Conservation (phyloP, 2,113 vertebrate genomes). For the Trichomycterus rosablanca region DNA sequence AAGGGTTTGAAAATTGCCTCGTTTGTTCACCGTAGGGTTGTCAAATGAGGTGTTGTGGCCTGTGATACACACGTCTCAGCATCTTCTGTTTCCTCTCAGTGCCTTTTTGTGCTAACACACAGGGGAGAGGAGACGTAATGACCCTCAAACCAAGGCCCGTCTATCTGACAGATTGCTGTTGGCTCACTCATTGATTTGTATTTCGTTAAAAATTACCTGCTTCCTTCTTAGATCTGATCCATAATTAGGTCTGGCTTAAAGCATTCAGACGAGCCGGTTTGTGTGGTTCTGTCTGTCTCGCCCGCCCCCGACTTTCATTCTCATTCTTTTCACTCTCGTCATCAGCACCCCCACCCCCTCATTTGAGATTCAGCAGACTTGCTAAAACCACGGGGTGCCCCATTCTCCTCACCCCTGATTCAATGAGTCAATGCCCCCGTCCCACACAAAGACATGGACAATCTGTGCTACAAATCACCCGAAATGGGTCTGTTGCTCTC, state of each 20-base stretch:
- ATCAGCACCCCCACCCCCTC: conserved; percentile 70
- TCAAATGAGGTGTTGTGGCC: conserved; percentile 70
- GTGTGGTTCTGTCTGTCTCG: conserved; percentile 68
- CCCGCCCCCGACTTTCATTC: conserved; percentile 45
- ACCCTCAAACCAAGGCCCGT: conserved; percentile 81
- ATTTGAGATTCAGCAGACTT: conserved; percentile 98
- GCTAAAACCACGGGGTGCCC: conserved; percentile 93
- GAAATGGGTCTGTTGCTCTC: conserved; percentile 90
- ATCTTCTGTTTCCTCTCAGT: conserved; percentile 63
- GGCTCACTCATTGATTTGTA: conserved; percentile 92
- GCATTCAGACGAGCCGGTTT: conserved; percentile 88
- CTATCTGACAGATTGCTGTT: conserved; percentile 90
- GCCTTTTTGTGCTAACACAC: conserved; percentile 74
- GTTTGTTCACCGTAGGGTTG: conserved; percentile 46
- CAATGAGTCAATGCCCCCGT: conserved; percentile 75
- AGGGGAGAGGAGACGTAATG: conserved; percentile 82
- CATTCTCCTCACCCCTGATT: conserved; percentile 88
- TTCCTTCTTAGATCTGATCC: conserved; percentile 79
- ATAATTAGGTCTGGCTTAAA: conserved; percentile 94
- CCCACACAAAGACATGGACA: conserved; percentile 94
- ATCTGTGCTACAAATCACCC: conserved; percentile 97
- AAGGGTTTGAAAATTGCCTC: conserved; percentile 35
- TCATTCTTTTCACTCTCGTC: conserved; percentile 22
- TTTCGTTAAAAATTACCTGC: conserved; percentile 81
- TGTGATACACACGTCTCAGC: conserved; percentile 70